phyloP scores from a whole-genome alignment of 2,888 invertebrate genomes.

The Labia minor region DNA sequence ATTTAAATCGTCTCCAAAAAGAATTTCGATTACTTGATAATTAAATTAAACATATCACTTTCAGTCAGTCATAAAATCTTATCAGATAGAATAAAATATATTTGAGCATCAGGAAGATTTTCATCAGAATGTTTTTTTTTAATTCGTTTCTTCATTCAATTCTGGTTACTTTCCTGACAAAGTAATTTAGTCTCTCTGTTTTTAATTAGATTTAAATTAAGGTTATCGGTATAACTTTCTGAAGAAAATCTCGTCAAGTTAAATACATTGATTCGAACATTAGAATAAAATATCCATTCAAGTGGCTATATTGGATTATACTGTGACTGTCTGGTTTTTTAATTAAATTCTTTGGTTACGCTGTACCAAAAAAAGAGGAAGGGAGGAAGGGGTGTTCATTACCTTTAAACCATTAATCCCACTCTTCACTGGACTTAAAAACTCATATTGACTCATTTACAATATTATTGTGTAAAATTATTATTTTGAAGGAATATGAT shows the following conservation, averaged over 20 bases:
- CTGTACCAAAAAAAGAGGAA: neutral
- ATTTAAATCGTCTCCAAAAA: neutral
- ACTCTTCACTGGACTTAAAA: too few species aligned
- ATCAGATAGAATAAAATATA: neutral
- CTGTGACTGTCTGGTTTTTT: neutral
- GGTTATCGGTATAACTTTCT: neutral
- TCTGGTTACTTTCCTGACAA: neutral
- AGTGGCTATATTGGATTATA: neutral
- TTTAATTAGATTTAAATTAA: conserved; percentile 5
- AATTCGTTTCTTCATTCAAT: neutral
- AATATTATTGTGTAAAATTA: too few species aligned
- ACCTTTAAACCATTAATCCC: neutral
- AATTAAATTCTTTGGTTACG: conserved; percentile 8
- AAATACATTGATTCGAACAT: conserved; percentile 13
- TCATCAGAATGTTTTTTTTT: neutral
- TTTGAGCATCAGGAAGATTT: neutral
- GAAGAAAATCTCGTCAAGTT: neutral
- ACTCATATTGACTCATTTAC: too few species aligned
- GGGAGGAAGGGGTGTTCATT: neutral
- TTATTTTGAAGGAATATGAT: too few species aligned
- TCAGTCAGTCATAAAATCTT: conserved; percentile 3
- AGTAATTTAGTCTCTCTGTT: neutral
- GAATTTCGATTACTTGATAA: neutral
- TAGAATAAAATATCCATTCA: conserved; percentile 13
- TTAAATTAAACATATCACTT: neutral